A percentile compares a stretch with the other conserved stretches of the same genome.
Conservation (phyloP, 2,797 vertebrate species). For the Jordanella pulchra region DNA sequence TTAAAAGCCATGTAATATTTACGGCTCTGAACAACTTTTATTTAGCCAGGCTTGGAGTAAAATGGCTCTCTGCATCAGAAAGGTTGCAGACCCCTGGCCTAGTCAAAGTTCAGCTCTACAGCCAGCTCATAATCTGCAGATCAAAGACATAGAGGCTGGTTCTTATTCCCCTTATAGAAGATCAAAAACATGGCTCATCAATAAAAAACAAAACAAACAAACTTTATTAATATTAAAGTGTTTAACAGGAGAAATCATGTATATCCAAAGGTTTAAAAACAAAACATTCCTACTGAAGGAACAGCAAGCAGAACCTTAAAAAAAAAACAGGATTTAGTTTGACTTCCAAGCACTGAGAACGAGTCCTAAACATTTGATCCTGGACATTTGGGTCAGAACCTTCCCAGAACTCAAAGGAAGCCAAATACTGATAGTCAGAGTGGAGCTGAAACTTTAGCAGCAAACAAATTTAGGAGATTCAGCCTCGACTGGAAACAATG, state of each 20-base stretch:
- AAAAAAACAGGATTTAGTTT: not conserved
- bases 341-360: not conserved
- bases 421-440: not conserved
- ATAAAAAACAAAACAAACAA: not conserved
- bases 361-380: not conserved
- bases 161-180: not conserved
- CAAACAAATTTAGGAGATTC: not conserved
- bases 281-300: not conserved
- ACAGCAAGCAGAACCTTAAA: not conserved
- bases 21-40: too few relatives aligned
- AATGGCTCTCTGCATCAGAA: too few relatives aligned
- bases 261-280: not conserved
- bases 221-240: constrained; percentile 48
- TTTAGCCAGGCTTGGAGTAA: too few relatives aligned
- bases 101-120: not conserved
- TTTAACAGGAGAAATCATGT: not conserved
- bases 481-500: too few relatives aligned
- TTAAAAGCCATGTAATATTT: too few relatives aligned
- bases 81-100: too few relatives aligned
- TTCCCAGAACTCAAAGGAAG: not conserved
- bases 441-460: constrained; percentile 1
- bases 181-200: not conserved
- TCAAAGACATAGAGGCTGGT: too few relatives aligned
- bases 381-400: not conserved
- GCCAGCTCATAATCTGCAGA: too few relatives aligned